phyloP scores from a whole-genome alignment of 2,797 vertebrate species.

The Dermochelys coriacea region DNA sequence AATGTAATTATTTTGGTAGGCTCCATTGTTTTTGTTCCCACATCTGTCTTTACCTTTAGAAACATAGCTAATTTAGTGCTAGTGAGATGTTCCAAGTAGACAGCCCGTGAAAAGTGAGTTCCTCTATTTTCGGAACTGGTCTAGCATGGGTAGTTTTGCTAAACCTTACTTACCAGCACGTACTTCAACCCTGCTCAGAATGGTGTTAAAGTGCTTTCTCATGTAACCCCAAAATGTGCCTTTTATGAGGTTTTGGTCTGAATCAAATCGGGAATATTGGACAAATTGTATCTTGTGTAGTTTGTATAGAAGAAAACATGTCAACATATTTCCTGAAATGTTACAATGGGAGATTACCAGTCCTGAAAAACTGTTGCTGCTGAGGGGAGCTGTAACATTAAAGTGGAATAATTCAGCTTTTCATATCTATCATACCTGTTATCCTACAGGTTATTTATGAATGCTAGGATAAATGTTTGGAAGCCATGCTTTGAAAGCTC shows the following conservation, averaged over 20 bases:
- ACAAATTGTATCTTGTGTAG: background rate
- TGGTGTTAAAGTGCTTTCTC: fast-evolving
- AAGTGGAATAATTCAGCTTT: slow-evolving; percentile 28
- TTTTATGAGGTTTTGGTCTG: background rate
- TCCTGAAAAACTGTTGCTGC: slow-evolving; percentile 2
- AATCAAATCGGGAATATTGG: background rate
- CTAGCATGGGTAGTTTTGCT: background rate
- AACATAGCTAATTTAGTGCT: background rate
- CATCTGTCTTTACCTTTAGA: background rate
- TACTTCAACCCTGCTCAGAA: background rate
- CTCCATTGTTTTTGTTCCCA: background rate
- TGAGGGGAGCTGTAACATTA: background rate
- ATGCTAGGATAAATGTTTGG: background rate
- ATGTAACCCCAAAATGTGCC: background rate
- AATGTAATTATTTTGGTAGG: background rate
- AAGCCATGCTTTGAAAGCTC: slow-evolving; percentile 10
- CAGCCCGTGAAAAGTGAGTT: background rate
- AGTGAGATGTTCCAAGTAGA: background rate
- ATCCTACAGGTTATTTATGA: slow-evolving; percentile 16
- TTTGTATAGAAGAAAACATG: background rate
- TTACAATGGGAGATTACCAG: background rate
- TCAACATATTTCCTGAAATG: background rate
- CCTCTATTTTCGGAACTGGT: background rate
- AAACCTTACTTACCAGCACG: background rate
- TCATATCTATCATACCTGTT: background rate